Percentiles rank a stretch among this genome's conserved stretches.
Conservation (phyloP, 2,113 vertebrate species). For the Tinamus guttatus region DNA sequence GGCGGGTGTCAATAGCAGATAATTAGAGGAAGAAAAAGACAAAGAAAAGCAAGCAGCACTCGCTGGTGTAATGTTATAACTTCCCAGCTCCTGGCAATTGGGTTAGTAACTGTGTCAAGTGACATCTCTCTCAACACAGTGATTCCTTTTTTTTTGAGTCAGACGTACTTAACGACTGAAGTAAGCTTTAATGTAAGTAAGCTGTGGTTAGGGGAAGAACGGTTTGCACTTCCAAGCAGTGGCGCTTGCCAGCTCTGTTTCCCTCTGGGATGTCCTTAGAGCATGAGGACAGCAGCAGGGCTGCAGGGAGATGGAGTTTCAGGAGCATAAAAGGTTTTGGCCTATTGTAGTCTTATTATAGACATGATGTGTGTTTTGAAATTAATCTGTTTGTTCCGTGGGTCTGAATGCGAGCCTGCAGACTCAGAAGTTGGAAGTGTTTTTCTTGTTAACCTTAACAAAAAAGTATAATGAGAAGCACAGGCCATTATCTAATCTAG, state of each 20-base stretch:
- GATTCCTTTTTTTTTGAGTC: slow-evolving; percentile 23
- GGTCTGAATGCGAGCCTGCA: slow-evolving; percentile 24
- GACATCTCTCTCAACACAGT: neutral
- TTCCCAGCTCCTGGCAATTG: neutral
- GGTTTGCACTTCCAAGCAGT: slow-evolving; percentile 18
- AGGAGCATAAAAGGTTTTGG: slow-evolving; percentile 35
- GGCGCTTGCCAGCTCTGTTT: slow-evolving; percentile 57
- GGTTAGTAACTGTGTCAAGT: slow-evolving; percentile 9
- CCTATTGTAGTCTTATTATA: slow-evolving; percentile 31
- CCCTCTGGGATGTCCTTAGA: slow-evolving; percentile 35
- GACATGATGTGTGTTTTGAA: slow-evolving; percentile 26
- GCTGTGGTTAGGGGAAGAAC: neutral
- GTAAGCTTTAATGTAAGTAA: neutral
- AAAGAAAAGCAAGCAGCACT: neutral
- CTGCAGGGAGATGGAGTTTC: slow-evolving; percentile 15
- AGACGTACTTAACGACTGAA: slow-evolving; percentile 7
- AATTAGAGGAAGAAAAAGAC: neutral
- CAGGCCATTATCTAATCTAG: neutral
- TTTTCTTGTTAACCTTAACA: slow-evolving; percentile 37
- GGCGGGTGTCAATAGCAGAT: neutral
- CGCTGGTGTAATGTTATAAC: neutral
- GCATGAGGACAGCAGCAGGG: slow-evolving; percentile 3
- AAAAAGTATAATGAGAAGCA: slow-evolving; percentile 8
- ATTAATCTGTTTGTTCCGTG: slow-evolving; percentile 43
- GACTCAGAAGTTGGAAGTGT: neutral